These are phyloP conservation scores for Lycopodina hypogea DNA, from an alignment of 37 sponge, comb jelly and placozoan species.

Conservation along the genomic window DNA sequence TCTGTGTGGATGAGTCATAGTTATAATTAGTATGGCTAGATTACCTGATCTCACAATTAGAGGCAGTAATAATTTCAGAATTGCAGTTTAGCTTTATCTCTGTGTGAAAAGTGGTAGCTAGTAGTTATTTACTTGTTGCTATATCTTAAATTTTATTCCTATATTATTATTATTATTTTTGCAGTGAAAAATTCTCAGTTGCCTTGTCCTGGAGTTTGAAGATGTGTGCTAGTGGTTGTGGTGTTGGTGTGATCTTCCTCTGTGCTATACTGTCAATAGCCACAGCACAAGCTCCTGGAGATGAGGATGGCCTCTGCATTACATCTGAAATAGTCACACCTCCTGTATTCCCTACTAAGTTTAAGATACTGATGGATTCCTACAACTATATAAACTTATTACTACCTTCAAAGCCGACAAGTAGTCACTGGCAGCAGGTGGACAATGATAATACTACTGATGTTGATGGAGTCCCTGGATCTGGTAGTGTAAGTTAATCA, in stretches of 20 bases:
- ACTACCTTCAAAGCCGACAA: neutral
- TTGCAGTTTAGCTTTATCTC: no score
- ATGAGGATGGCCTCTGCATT: conserved; percentile 1
- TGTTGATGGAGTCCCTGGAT: neutral
- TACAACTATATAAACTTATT: conserved; percentile 15
- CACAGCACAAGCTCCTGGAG: conserved; percentile 21
- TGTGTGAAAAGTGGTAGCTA: no score
- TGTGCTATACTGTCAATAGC: neutral
- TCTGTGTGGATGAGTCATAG: no score
- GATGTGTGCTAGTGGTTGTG: no score
- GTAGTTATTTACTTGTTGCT: no score
- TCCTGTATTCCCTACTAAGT: neutral
- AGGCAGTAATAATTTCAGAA: no score
- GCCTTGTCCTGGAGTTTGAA: no score
- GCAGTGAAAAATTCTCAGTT: no score
- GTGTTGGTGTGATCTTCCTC: neutral
- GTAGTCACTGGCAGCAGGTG: conserved; percentile 13
- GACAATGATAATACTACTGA: conserved; percentile 19
- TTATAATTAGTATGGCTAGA: no score
- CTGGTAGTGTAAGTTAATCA: neutral
- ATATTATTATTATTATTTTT: no score
- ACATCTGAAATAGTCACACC: neutral
- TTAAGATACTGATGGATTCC: conserved; percentile 34
- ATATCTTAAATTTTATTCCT: no score
- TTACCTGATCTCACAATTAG: no score